Evolutionary conservation across 2,888 invertebrate genomes (phyloP), one percentile per base, ranked within the genome.

Genomic region (Synanthedon andrenaeformis): DNA sequence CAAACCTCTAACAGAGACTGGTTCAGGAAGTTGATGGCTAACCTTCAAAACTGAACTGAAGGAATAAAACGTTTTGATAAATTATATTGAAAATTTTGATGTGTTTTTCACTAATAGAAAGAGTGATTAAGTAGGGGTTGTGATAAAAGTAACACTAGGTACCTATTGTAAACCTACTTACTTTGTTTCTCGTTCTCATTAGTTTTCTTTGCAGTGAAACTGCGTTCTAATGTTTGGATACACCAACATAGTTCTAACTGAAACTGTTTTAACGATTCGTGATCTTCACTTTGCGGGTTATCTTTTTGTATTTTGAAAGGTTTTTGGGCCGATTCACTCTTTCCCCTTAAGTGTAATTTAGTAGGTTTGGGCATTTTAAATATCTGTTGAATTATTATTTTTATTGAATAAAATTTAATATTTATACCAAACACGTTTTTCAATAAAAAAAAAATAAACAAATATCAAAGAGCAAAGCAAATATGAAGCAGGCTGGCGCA

Each of bases 181-280:
- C 91, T 72, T 78, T 90, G 90, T 72, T 89, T 91, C 56, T 89
- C 84, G 71, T 89, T 91, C 56, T 89, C 84, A 57, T 80, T 90
- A 51, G 91, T 80, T 74, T 92, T 92, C 58, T 90, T 90, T 45
- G 89, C 89, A 53, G 76, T 81, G 57, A 93, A 71, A 19, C 89
- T 84, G 17, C 75, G 76, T 69, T 93, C 91, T 55, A 94, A 73
- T 61, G 93, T 92, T 62, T 93, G 92, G 62, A 94, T 91, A 68
- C 94, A 94, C 94, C 94, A 94, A 66, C 90, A 92, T 5, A 94
- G 76, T 74, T 94, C 94, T n/a, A 92, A 63, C 72, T 94, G 92
- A 67, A 94, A 93, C 69, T 92, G 91, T 71, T 90, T 84, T 57
- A 90, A 84, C 0, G 87, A 78, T 54, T 83, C 84, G 1, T 77